A percentile compares a stretch with the other conserved stretches of the same genome.
Evolutionary conservation across 2,113 vertebrate species (phyloP).

Genomic region (Corydoras maculifer): DNA sequence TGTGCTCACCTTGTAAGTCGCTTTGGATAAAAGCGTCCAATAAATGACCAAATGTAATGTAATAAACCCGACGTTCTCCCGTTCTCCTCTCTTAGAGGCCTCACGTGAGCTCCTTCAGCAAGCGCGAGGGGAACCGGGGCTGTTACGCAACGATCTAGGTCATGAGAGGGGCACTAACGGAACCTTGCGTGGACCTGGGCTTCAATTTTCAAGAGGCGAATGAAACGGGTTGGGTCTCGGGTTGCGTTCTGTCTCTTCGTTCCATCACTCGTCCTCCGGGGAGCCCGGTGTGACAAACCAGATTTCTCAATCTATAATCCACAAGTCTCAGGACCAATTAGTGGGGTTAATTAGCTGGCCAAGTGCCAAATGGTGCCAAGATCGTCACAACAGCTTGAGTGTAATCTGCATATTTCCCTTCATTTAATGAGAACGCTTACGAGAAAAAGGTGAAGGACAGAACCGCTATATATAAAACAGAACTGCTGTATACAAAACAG

Average conservation of each 20-base stretch:
- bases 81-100: too few species aligned
- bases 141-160: conserved; percentile 17
- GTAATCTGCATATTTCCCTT: too few species aligned
- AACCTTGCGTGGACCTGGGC: not conserved
- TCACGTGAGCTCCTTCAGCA: conserved; percentile 21
- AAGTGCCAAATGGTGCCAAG: conserved; percentile 49
- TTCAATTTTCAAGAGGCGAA: conserved; percentile 51
- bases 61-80: too few species aligned
- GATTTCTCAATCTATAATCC: conserved; percentile 53
- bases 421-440: too few species aligned
- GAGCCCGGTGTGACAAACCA: conserved; percentile 54
- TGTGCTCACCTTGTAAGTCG: too few species aligned
- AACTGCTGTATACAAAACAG: too few species aligned
- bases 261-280: conserved; percentile 44
- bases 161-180: conserved; percentile 5
- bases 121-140: not conserved
- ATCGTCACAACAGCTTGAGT: not conserved
- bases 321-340: conserved; percentile 54
- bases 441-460: too few species aligned
- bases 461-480: too few species aligned
- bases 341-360: conserved; percentile 61
- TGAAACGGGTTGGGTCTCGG: conserved; percentile 40
- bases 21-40: too few species aligned
- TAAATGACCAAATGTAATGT: too few species aligned
- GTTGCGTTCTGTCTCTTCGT: conserved; percentile 16